A percentile compares a stretch with the other conserved stretches of the same genome.
These are phyloP conservation scores for Miichthys miiuy DNA, from an alignment of 2,797 vertebrate genomes.

Conservation along the genomic window DNA sequence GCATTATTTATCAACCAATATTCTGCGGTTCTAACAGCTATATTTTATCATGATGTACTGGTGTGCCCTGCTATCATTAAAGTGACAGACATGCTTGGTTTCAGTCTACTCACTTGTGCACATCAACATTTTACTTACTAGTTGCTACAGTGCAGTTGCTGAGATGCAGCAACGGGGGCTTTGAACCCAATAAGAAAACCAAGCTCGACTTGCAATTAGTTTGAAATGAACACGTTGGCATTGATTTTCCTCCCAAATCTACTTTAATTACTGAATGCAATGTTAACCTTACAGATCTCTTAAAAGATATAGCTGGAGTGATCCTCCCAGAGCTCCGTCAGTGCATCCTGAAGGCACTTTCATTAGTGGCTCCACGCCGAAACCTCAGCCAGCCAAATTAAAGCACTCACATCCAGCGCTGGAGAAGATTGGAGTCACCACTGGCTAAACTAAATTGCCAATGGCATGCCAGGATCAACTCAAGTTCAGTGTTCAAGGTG, in stretches of 20 bases:
- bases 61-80: slow-evolving; percentile 51
- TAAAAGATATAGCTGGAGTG: slow-evolving; percentile 35
- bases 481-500: slow-evolving; percentile 46
- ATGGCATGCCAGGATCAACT: slow-evolving; percentile 31
- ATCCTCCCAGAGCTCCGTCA: slow-evolving; percentile 21
- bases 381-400: slow-evolving; percentile 36
- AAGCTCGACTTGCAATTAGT: slow-evolving; percentile 44
- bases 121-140: slow-evolving; percentile 23
- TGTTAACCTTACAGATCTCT: slow-evolving; percentile 49
- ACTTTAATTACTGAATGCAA: slow-evolving; percentile 58
- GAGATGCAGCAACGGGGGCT: slow-evolving; percentile 20
- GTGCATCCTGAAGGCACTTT: slow-evolving; percentile 39
- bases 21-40: slow-evolving; percentile 27
- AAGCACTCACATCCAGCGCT: slow-evolving; percentile 14
- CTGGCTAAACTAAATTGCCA: slow-evolving; percentile 41
- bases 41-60: slow-evolving; percentile 54
- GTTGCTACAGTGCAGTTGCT: slow-evolving; percentile 18
- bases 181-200: slow-evolving; percentile 52
- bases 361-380: slow-evolving; percentile 40
- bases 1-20: slow-evolving; percentile 47
- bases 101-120: slow-evolving; percentile 33
- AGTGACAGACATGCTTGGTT: slow-evolving; percentile 44
- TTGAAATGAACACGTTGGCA: slow-evolving; percentile 56
- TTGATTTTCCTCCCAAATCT: slow-evolving; percentile 57
- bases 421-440: slow-evolving; percentile 30